Evolutionary conservation across 2,797 vertebrate species (phyloP), one percentile per base, ranked within the genome.

Genomic region (Labeo calbasu): DNA sequence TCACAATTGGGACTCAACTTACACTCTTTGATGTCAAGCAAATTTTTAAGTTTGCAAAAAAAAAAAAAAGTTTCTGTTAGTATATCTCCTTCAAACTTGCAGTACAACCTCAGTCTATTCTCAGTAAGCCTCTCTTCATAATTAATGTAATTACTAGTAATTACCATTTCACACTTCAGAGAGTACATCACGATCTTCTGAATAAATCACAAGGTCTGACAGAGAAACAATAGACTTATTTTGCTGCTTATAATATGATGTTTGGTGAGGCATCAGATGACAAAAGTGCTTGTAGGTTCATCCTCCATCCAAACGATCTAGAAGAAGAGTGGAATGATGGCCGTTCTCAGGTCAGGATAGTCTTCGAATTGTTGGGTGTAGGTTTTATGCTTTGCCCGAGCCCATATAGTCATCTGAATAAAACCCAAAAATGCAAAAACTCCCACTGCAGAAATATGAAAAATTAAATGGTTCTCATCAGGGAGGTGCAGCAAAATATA

Each of bases 331-430:
- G 93, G 92, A 92, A 94, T 88, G 90, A 94, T 92, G 84, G 93
- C 88, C 86, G 89, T 90, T 91, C 92, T 91, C 70, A 95, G 88
- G 80, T 87, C 88, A 78, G 93, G 95, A 88, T 96, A 95, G 89
- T 95, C 94, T 90, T 95, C 93, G 89, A 96, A 96, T 90, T 95
- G 94, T 93, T 93, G 92, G 83, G 91, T 90, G 86, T 95, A 96
- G 86, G 93, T 93, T 88, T 90, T 87, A 78, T 94, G 95, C 90
- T 95, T 94, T 84, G 92, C 92, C 88, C 93, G 93, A 87, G 94
- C 93, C 93, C 95, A 94, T 86, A 94, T 85, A 80, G 94, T 95
- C 94, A 94, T 95, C 91, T 95, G 92, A 89, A 95, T 88, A 55
- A 93, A 92, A 86, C 93, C 91, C 79, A 94, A 91, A 85, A 94